Conservation (phyloP, 1,140 invertebrate genomes). For the Cataglyphis hispanica region DNA sequence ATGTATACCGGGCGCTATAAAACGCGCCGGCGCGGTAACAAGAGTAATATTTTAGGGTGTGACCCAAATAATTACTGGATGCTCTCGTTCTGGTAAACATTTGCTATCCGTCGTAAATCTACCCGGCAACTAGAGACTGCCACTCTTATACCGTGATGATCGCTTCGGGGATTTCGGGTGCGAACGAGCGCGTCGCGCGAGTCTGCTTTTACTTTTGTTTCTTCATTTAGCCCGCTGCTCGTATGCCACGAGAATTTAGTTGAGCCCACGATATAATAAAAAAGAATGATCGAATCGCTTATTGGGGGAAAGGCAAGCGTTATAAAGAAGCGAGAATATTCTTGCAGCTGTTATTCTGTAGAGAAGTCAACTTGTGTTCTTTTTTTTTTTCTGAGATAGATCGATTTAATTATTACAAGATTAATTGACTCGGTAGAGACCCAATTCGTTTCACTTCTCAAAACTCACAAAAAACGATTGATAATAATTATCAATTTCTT, state of each 20-base stretch:
- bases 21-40: slow-evolving; percentile 70
- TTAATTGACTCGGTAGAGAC: slow-evolving; percentile 26
- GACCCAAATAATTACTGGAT: slow-evolving; percentile 77
- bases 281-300: slow-evolving; percentile 19
- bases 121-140: slow-evolving; percentile 46
- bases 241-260: not conserved
- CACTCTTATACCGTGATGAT: slow-evolving; percentile 26
- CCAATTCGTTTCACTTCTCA: slow-evolving; percentile 1
- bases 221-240: slow-evolving; percentile 19
- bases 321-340: not conserved
- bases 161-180: slow-evolving; percentile 35
- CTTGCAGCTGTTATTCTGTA: not conserved
- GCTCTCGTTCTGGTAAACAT: slow-evolving; percentile 63
- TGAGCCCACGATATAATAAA: not conserved
- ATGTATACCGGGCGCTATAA: slow-evolving; percentile 71
- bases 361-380: not conserved
- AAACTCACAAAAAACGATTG: slow-evolving; percentile 33
- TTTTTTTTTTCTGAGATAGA: not conserved
- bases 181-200: slow-evolving; percentile 3
- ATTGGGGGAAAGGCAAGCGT: not conserved
- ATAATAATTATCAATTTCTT: slow-evolving; percentile 30
- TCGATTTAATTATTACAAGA: slow-evolving; percentile 14
- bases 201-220: slow-evolving; percentile 30
- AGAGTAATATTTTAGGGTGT: slow-evolving; percentile 75
- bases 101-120: slow-evolving; percentile 63